phyloP scores from a whole-genome alignment of 2,113 vertebrate species.

The Shinisaurus crocodilurus region DNA sequence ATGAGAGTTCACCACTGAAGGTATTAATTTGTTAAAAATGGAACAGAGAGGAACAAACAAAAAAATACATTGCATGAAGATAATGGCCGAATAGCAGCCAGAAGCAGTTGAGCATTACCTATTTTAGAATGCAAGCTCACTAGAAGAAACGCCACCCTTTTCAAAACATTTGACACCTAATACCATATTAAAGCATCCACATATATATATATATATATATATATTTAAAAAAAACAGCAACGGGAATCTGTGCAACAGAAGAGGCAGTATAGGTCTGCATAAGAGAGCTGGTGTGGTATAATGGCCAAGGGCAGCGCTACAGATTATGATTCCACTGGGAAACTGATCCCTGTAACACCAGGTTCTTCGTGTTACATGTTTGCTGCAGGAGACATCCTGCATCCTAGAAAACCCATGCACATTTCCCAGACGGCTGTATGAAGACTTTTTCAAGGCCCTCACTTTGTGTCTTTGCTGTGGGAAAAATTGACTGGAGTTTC shows the following conservation, averaged over 20 bases:
- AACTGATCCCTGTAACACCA: neutral
- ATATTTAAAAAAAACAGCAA: no score
- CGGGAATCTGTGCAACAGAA: no score
- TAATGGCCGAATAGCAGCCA: neutral
- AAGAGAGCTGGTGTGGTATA: neutral
- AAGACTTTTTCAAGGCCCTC: neutral
- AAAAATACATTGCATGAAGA: neutral
- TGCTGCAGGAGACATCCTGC: neutral
- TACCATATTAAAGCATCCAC: neutral
- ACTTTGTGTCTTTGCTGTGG: neutral
- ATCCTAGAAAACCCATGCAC: neutral
- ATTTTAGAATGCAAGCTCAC: conserved; percentile 3
- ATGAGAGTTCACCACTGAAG: conserved; percentile 22
- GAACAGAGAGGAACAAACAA: accelerated
- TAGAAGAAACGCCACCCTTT: neutral
- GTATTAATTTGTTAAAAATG: conserved; percentile 4
- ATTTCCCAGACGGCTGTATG: neutral
- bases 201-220: neutral
- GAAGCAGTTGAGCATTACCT: neutral
- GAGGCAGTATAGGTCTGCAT: no score
- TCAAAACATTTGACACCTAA: neutral
- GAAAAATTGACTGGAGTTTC: neutral
- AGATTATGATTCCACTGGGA: neutral
- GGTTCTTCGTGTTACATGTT: neutral
- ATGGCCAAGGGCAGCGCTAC: neutral